Conservation (phyloP, 1,140 invertebrate genomes). For the Polypedilum vanderplanki region DNA sequence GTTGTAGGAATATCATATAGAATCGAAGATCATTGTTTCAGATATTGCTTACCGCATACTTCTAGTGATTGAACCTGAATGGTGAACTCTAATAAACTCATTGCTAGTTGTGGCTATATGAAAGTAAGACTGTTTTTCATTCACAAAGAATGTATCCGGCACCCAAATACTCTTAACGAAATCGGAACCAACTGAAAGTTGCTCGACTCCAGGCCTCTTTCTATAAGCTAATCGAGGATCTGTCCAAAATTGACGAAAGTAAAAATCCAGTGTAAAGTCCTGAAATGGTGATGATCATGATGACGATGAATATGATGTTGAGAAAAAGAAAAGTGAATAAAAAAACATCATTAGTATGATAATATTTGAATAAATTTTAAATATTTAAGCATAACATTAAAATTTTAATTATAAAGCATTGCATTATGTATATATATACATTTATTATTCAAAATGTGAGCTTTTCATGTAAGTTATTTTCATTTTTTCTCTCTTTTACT, state of each 20-base stretch:
- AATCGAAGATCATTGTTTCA: too few species aligned
- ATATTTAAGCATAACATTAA: conserved; percentile 27
- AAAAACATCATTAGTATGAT: conserved; percentile 27
- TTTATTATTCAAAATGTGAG: conserved; percentile 27
- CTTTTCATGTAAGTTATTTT: conserved; percentile 13
- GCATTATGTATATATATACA: conserved; percentile 24
- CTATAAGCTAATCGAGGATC: conserved; percentile 88
- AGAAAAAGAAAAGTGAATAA: conserved; percentile 30
- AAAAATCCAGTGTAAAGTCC: conserved; percentile 98
- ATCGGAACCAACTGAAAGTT: conserved; percentile 83
- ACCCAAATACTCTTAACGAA: conserved; percentile 98
- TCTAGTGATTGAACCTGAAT: conserved; percentile 87
- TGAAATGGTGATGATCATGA: conserved; percentile 41
- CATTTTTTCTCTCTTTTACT: background rate
- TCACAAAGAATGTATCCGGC: conserved; percentile 96
- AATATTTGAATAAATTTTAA: conserved; percentile 20
- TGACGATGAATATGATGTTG: background rate
- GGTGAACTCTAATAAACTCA: conserved; percentile 92
- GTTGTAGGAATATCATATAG: too few species aligned
- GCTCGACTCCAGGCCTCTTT: conserved; percentile 78
- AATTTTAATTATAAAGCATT: conserved; percentile 30
- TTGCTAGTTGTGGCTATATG: conserved; percentile 96
- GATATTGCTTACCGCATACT: conserved; percentile 80
- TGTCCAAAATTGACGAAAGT: conserved; percentile 97
- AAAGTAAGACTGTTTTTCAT: conserved; percentile 97